Evolutionary conservation across 2,888 invertebrate species (phyloP), one percentile per base, ranked within the genome.

Genomic region (Falcaria lacertinaria): DNA sequence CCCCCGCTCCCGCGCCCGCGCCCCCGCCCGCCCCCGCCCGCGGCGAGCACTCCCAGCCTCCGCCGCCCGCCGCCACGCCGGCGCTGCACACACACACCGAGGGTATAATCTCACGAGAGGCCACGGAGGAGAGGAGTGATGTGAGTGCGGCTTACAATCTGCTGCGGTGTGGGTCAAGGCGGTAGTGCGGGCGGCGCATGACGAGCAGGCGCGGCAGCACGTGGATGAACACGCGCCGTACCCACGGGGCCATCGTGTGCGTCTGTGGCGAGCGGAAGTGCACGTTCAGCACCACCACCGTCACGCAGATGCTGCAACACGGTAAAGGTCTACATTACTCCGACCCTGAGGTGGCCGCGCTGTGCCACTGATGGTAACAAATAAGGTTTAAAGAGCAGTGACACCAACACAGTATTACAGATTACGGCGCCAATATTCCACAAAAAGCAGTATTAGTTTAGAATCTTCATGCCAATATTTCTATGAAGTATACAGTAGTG

Each of bases 221-320:
- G 91, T 98, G 97, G 74, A 98, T 97, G 91, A 98, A 98, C 69
- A 99, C 95, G 59, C 96, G 93, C 57, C 96, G 94, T 69, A 98
- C 97, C 98, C 98, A 98, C 42, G 95, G 96, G 53, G 98, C 96
- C 98, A 99, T 98, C 60, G 96, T 95, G 91, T 98, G 98, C 54
- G 98, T 99, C 85, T 98, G 97, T 55, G 98, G 98, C 59, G 97
- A 98, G 47, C 99, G 96, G 91, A 98, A 98, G 91, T 98, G 98
- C 67, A 98, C 97, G 90, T 98, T 98, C 70, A 98, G 91, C 68
- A 98, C 98, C 75, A 98, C 95, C 70, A 99, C 98, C 51, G 97
- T 97, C 75, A 97, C 95, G 90, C 97, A 96, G 88, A 97, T 97
- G 87, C 95, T 95, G 91, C 43, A 66, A 44, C 32, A 43, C 15